Conservation (phyloP, 2,888 invertebrate species). For the Drosophila limbata region DNA sequence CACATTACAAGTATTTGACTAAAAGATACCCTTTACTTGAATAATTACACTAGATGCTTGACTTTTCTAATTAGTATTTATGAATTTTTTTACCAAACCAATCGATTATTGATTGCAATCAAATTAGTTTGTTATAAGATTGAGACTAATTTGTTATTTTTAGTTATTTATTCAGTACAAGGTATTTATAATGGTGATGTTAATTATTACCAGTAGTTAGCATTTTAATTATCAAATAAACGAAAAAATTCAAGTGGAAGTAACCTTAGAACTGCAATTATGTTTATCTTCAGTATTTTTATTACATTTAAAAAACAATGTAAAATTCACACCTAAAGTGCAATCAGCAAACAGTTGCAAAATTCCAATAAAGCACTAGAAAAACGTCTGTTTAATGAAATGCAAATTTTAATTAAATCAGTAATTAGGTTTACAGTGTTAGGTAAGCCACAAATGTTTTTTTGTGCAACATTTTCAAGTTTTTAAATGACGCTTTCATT, state of each 20-base stretch:
- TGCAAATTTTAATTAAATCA: constrained; percentile 72
- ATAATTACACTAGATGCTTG: neutral
- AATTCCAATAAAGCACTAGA: constrained; percentile 4
- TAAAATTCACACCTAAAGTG: neutral
- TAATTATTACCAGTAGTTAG: neutral
- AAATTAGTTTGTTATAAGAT: neutral
- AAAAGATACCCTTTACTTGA: constrained; percentile 2
- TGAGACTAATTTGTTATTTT: neutral
- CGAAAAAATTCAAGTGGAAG: neutral
- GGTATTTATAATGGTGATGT: neutral
- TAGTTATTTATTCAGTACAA: neutral
- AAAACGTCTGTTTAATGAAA: constrained; percentile 47
- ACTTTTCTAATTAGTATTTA: neutral
- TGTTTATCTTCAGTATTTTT: neutral
- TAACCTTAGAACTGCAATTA: neutral
- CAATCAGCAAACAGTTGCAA: constrained; percentile 17
- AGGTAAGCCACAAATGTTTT: constrained; percentile 57
- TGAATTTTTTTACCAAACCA: too few species aligned
- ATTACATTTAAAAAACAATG: neutral
- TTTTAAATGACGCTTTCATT: constrained; percentile 57
- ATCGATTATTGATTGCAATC: neutral
- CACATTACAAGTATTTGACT: neutral
- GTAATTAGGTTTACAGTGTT: constrained; percentile 61
- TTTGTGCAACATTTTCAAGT: constrained; percentile 42
- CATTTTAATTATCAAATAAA: neutral